A percentile compares a stretch with the other conserved stretches of the same genome.
Conservation (phyloP, 2,113 vertebrate genomes). For the Melanocharis versteri region DNA sequence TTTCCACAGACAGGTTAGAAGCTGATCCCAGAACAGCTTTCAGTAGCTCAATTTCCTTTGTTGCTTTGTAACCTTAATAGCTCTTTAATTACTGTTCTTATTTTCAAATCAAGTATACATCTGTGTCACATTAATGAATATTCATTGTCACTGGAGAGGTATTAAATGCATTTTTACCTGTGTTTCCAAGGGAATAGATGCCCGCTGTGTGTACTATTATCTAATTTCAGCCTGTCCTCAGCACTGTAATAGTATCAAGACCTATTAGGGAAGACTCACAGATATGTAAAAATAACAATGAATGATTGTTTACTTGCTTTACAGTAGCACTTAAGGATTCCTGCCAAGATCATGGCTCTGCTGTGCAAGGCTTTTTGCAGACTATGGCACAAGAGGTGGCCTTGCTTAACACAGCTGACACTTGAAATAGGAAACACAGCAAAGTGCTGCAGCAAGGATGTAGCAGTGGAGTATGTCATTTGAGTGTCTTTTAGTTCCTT, state of each 20-base stretch:
- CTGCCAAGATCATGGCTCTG: not conserved
- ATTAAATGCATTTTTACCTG: slow-evolving; percentile 15
- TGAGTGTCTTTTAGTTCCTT: not conserved
- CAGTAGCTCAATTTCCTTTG: not conserved
- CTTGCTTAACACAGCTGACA: not conserved
- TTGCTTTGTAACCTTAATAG: slow-evolving; percentile 36
- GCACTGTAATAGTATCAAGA: not conserved
- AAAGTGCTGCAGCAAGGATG: not conserved
- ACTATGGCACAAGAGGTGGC: not conserved
- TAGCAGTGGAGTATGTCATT: not conserved
- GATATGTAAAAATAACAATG: not conserved
- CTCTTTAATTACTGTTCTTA: slow-evolving; percentile 45
- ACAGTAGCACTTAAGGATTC: not conserved
- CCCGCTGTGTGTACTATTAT: not conserved
- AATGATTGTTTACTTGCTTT: not conserved
- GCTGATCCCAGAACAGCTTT: not conserved
- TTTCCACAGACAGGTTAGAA: not conserved
- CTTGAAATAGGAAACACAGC: not conserved
- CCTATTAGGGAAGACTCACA: not conserved
- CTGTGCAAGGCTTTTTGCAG: not conserved
- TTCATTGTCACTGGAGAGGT: not conserved
- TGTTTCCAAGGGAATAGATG: slow-evolving; percentile 34
- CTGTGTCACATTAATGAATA: slow-evolving; percentile 26
- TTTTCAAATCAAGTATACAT: slow-evolving; percentile 16
- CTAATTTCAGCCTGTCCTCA: slow-evolving; percentile 20